Evolutionary conservation across 2,797 vertebrate genomes (phyloP).

Genomic region (Garrulus glandarius): DNA sequence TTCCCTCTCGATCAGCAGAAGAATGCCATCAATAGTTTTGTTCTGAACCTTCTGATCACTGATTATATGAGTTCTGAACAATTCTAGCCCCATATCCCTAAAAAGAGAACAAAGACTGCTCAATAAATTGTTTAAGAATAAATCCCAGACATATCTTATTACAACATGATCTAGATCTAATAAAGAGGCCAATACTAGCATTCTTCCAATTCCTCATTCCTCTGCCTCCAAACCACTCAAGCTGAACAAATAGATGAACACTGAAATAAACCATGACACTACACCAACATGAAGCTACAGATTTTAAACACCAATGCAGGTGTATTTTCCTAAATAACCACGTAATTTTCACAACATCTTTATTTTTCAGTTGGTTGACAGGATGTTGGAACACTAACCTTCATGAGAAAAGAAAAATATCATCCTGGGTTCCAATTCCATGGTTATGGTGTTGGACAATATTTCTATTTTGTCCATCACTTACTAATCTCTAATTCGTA

Average conservation of each 20-base stretch:
- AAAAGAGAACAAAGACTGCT: slow-evolving; percentile 33
- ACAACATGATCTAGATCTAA: background rate
- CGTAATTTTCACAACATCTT: background rate
- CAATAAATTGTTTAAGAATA: background rate
- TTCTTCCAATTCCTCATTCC: background rate
- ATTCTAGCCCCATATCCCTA: slow-evolving; percentile 99
- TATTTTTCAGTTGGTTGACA: background rate
- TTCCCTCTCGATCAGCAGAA: slow-evolving; percentile 94
- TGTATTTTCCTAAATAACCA: background rate
- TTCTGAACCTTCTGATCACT: slow-evolving; percentile 98
- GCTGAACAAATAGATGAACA: background rate
- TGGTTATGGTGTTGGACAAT: background rate
- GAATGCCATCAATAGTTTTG: slow-evolving; percentile 97
- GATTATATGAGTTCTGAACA: slow-evolving; percentile 98
- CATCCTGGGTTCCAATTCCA: background rate
- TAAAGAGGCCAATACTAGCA: background rate
- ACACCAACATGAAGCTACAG: background rate
- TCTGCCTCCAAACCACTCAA: background rate
- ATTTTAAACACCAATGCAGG: background rate
- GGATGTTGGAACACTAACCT: background rate
- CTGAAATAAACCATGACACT: background rate
- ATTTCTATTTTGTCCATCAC: background rate
- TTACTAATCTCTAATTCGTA: background rate
- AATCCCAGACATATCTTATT: background rate
- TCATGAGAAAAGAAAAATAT: background rate